Evolutionary conservation across 1,140 invertebrate genomes (phyloP), one percentile per base, ranked within the genome.

Genomic region (Camponotus pennsylvanicus): DNA sequence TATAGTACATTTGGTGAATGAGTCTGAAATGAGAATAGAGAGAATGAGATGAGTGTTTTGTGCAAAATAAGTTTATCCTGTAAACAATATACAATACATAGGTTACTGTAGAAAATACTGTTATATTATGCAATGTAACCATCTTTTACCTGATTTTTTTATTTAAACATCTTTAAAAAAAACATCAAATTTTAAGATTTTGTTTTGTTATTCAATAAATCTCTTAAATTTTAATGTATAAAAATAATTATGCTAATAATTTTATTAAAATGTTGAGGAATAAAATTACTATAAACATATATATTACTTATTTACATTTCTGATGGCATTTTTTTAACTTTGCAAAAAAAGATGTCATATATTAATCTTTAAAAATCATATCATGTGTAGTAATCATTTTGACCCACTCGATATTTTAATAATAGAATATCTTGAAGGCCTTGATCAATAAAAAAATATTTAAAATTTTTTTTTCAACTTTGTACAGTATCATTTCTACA

Each of bases 141-240:
- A 82, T 79, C 34, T 83, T 52, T 52, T 85, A 86, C 57, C 45
- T 78, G 70, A 85, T 55, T 88, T 89, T 90, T 90, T 84, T 79
- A 88, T 91, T 91, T 75, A 49, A 76, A 83, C 59, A 64, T 27
- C 40, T 32, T 40, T 18, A 0, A 32, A 7, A 2, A 37, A n/a
- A 83, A 9, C 6, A 42, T 57, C 37, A 75, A 27, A 69, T 82
- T 83, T 45, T 57, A 75, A 86, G 5, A 52, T 88, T 89, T 83
- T 32, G 13, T 82, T 91, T 61, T 86, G 71, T 88, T 89, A 66
- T 73, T 59, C n/a, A 88, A 88, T 89, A 91, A 91, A 89, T 78
- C 11, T 32, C 21, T 52, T 32, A 57, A 67, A 79, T 63, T 78
- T 34, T 55, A 49, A 78, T 63, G 15, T 21, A 49, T 42, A 15